A percentile compares a stretch with the other conserved stretches of the same genome.
phyloP scores from a whole-genome alignment of 1,140 invertebrate genomes.

The Euwallacea similis region DNA sequence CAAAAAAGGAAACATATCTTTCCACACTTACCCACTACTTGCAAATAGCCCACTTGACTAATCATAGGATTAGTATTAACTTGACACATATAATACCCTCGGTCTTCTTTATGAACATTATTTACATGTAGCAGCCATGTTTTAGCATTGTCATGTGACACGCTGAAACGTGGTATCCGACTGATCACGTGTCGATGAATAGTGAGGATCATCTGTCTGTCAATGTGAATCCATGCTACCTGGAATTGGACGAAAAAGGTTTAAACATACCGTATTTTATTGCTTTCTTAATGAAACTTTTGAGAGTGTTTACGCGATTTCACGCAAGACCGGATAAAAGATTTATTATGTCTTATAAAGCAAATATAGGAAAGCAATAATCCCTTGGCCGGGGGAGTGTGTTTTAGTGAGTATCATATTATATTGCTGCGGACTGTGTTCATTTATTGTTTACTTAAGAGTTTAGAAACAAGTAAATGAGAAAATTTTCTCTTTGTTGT shows the following conservation, averaged over 20 bases:
- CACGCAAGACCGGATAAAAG: background rate
- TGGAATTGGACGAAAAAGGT: conserved; percentile 54
- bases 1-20: background rate
- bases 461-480: too few relatives aligned
- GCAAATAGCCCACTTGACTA: conserved; percentile 88
- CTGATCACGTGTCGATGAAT: conserved; percentile 90
- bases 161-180: conserved; percentile 80
- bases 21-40: conserved; percentile 83
- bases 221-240: conserved; percentile 94
- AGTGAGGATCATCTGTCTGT: conserved; percentile 90
- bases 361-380: conserved; percentile 24
- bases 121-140: conserved; percentile 88
- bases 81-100: conserved; percentile 91
- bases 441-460: too few relatives aligned
- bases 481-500: too few relatives aligned
- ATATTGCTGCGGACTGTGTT: conserved; percentile 10
- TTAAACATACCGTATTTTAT: too few relatives aligned
- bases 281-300: too few relatives aligned
- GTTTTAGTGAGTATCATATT: conserved; percentile 19
- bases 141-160: conserved; percentile 88
- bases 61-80: conserved; percentile 97
- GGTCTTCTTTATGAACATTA: conserved; percentile 84
- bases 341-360: conserved; percentile 25
- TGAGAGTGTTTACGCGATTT: too few relatives aligned
- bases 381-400: conserved; percentile 21